A percentile compares a stretch with the other conserved stretches of the same genome.
These are phyloP conservation scores for Calephelis virginiensis DNA, from an alignment of 1,140 invertebrate species.

Conservation along the genomic window DNA sequence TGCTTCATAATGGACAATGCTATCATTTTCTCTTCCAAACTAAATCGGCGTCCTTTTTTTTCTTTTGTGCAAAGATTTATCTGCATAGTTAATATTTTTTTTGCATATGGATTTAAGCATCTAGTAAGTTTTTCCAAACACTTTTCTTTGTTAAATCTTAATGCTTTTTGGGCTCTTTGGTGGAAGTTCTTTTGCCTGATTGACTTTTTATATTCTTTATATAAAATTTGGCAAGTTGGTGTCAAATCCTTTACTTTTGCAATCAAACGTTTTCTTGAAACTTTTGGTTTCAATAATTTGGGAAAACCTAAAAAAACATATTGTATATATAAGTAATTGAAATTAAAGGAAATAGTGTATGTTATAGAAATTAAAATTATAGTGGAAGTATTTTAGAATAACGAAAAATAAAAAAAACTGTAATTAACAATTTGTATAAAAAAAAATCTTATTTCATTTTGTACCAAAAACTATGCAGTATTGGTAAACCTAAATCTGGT, in stretches of 20 bases:
- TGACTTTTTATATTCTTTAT: neutral
- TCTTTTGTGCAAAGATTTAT: neutral
- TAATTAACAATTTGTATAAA: no score
- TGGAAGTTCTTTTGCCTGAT: neutral
- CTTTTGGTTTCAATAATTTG: neutral
- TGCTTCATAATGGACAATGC: neutral
- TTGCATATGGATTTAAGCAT: no score
- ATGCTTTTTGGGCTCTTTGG: neutral
- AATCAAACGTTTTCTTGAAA: neutral
- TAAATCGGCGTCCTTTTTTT: neutral
- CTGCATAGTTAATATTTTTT: neutral
- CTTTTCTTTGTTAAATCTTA: neutral
- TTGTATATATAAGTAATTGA: no score
- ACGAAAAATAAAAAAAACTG: no score
- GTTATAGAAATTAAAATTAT: no score
- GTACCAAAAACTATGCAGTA: no score
- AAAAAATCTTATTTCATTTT: no score
- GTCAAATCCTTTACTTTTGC: neutral
- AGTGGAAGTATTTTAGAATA: no score
- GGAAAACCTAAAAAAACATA: no score
- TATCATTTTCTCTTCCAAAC: slow-evolving; percentile 7
- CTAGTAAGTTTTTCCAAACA: neutral
- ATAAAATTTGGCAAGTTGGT: neutral
- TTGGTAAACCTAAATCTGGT: no score
- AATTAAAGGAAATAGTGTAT: no score